phyloP scores from a whole-genome alignment of 2,888 invertebrate species.

The Metellina segmentata region DNA sequence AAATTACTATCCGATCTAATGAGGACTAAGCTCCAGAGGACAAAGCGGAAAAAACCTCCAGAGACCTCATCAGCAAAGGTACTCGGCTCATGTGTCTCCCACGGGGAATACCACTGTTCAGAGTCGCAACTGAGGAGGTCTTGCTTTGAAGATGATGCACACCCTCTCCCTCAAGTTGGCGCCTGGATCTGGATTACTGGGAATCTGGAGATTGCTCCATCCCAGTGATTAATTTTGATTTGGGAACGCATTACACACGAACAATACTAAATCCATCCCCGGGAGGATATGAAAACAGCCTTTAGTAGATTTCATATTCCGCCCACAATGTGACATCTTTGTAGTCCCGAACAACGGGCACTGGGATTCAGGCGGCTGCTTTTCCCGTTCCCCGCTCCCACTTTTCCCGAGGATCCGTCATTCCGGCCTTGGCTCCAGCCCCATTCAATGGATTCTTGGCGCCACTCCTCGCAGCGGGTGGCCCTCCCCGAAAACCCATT shows the following conservation, averaged over 20 bases:
- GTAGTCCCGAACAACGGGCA: constrained; percentile 31
- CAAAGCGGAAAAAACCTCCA: neutral
- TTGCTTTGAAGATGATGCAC: constrained; percentile 1
- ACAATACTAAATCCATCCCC: constrained; percentile 56
- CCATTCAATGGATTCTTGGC: constrained; percentile 29
- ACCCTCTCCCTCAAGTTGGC: constrained; percentile 3
- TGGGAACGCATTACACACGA: constrained; percentile 49
- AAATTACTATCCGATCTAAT: too few relatives aligned
- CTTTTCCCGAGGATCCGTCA: constrained; percentile 30
- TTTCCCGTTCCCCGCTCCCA: neutral
- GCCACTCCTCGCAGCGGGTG: constrained; percentile 14
- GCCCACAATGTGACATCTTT: constrained; percentile 49
- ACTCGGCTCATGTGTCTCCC: neutral
- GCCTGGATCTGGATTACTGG: constrained; percentile 12
- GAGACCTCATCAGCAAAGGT: constrained; percentile 18
- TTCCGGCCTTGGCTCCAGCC: constrained; percentile 45
- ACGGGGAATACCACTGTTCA: neutral
- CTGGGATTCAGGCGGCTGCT: neutral
- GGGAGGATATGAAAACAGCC: constrained; percentile 67
- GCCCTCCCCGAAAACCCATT: constrained; percentile 52
- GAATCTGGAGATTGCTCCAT: constrained; percentile 19
- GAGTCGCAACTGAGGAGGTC: neutral
- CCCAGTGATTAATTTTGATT: constrained; percentile 63
- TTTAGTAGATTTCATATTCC: constrained; percentile 60
- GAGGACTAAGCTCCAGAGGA: neutral